phyloP scores from a whole-genome alignment of 2,888 invertebrate genomes.

The Drosophila anceps region DNA sequence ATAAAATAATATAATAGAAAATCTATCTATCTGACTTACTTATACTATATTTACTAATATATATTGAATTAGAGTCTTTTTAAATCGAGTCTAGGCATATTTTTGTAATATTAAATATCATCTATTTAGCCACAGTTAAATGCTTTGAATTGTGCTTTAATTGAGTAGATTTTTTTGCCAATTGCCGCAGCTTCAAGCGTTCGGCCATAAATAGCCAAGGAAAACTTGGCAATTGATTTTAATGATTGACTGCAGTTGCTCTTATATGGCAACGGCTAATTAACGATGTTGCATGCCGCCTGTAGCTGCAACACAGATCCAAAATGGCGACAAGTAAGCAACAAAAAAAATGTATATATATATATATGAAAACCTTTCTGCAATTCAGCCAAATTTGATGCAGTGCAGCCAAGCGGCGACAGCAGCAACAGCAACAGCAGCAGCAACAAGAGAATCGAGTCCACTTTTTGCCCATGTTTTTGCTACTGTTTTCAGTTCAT shows the following conservation, averaged over 20 bases:
- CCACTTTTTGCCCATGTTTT: constrained; percentile 54
- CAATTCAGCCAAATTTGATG: constrained; percentile 56
- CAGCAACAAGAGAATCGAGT: constrained; percentile 42
- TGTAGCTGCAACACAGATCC: constrained; percentile 25
- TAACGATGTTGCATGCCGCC: constrained; percentile 55
- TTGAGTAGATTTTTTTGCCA: neutral
- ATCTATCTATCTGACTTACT: too few species aligned
- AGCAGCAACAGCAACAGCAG: constrained; percentile 25
- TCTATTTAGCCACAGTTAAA: neutral
- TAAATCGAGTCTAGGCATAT: neutral
- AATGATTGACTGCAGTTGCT: constrained; percentile 60
- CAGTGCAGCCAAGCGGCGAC: constrained; percentile 65
- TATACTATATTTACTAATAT: too few species aligned
- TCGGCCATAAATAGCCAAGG: constrained; percentile 42
- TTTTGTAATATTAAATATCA: neutral
- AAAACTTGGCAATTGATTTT: constrained; percentile 55
- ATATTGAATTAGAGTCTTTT: neutral
- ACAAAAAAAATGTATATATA: neutral
- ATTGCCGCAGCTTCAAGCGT: neutral
- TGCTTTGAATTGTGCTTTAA: neutral
- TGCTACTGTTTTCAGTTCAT: constrained; percentile 77
- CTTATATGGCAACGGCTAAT: constrained; percentile 52
- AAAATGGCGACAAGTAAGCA: constrained; percentile 59
- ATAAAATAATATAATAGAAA: too few species aligned
- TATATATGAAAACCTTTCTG: constrained; percentile 53